Evolutionary conservation across 2,113 vertebrate genomes (phyloP).

Genomic region (Chinchilla lanigera): DNA sequence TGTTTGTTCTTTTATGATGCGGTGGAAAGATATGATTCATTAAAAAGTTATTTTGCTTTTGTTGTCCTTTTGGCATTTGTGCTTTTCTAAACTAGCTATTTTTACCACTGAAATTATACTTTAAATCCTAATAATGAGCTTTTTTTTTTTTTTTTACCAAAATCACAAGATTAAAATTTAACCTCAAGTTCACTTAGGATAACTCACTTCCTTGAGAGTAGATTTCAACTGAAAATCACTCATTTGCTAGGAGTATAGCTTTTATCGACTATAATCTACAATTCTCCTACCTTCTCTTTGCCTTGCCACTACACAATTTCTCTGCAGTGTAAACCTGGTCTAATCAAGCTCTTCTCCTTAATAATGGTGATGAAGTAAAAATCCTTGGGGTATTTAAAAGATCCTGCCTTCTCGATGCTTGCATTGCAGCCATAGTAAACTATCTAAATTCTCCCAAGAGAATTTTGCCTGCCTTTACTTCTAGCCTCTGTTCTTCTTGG

Average conservation of each 20-base stretch:
- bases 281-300: neutral
- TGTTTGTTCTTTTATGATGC: neutral
- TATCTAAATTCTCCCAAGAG: neutral
- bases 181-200: neutral
- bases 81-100: neutral
- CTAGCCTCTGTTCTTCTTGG: neutral
- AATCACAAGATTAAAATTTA: constrained; percentile 18
- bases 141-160: neutral
- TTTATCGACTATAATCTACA: neutral
- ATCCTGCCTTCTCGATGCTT: neutral
- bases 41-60: neutral
- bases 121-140: neutral
- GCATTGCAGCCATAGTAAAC: rapidly evolving
- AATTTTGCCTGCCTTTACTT: neutral
- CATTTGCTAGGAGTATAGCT: neutral
- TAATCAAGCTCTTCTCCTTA: neutral
- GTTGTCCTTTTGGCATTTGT: constrained; percentile 3
- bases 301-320: neutral
- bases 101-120: neutral
- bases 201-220: neutral
- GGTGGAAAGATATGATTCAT: neutral
- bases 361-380: neutral
- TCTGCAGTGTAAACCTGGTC: neutral
- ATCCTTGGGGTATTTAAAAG: neutral
- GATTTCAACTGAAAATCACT: neutral